Percentiles rank a stretch among this genome's conserved stretches.
These are phyloP conservation scores for Listronotus bonariensis DNA, from an alignment of 1,140 invertebrate genomes.

Conservation along the genomic window DNA sequence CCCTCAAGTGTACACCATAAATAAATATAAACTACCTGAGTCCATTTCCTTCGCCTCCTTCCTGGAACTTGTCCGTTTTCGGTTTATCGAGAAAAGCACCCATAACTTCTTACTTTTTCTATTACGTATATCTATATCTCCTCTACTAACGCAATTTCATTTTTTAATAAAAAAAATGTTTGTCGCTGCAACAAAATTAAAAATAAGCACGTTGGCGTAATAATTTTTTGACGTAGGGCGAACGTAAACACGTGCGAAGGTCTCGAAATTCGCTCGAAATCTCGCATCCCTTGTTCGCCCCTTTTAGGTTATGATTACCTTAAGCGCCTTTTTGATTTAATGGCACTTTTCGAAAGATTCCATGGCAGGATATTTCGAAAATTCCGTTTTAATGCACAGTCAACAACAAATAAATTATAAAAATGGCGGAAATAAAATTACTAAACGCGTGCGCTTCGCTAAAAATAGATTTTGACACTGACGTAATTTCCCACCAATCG, in stretches of 20 bases:
- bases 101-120: conserved; percentile 65
- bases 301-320: conserved; percentile 37
- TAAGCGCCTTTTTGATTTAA: conserved; percentile 38
- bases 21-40: conserved; percentile 55
- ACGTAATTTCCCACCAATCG: conserved; percentile 50
- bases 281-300: conserved; percentile 5
- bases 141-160: conserved; percentile 48
- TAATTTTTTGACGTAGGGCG: conserved; percentile 19
- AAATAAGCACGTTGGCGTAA: conserved; percentile 26
- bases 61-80: conserved; percentile 97
- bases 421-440: conserved; percentile 50
- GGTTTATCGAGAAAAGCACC: conserved; percentile 99
- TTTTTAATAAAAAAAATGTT: conserved; percentile 39
- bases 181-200: conserved; percentile 22
- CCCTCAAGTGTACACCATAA: too few relatives aligned
- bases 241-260: conserved; percentile 13
- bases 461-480: conserved; percentile 50
- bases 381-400: conserved; percentile 26
- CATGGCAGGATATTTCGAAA: conserved; percentile 22
- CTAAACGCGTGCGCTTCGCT: conserved; percentile 50
- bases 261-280: conserved; percentile 1
- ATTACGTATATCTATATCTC: conserved; percentile 3
- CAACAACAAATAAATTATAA: conserved; percentile 51
- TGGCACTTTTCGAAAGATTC: conserved; percentile 15
- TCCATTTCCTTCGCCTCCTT: conserved; percentile 85